Base-by-base conservation (phyloP, 2,113 vertebrate genomes). In the Morone chrysops region DNA sequence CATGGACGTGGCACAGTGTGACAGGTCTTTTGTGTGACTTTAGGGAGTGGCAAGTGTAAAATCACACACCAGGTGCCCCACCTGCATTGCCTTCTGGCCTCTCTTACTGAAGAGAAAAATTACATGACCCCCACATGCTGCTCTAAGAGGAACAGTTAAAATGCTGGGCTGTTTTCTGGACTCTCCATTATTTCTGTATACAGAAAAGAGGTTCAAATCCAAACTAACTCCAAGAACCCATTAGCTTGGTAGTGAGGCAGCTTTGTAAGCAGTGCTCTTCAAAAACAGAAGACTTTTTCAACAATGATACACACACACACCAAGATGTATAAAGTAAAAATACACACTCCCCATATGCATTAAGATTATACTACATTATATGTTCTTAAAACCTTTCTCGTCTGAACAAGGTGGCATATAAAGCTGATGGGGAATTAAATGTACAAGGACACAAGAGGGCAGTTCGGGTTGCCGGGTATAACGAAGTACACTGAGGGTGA, bases 51-150 rank as follows among this genome's bases (percentile, higher is more conserved):
- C 7, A 22, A 63, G 81, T 89, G 93, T 96, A 1, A 96, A 97
- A 91, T 96, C 45, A 95, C 86, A 96, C 83, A 31, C 0, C 95
- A 94, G 0, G 96, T 92, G 96, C 36, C 94, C 94, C 38, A 96
- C 96, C 75, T 96, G 96, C 90, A 97, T 45, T 96, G 95, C 1
- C 96, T 94, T 8, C 96, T 98, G 97, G 96, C 96, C 51, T 96
- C 96, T 1, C 90, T 96, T 81, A 94, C 84, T 16, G 95, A 96
- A 82, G 94, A 95, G 20, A 97, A 96, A 88, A 95, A 96, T 87
- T 97, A 96, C 91, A 95, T 96, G 96, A 95, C 96, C 75, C 97
- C 95, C 7, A 96, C 96, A 95, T 90, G 96, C 63, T 97, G 96
- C 18, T 95, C 96, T 1, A 96, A 97, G 68, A 96, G 95, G 61